These are phyloP conservation scores for Stenchaetothrips biformis DNA, from an alignment of 2,888 invertebrate species.

Conservation along the genomic window DNA sequence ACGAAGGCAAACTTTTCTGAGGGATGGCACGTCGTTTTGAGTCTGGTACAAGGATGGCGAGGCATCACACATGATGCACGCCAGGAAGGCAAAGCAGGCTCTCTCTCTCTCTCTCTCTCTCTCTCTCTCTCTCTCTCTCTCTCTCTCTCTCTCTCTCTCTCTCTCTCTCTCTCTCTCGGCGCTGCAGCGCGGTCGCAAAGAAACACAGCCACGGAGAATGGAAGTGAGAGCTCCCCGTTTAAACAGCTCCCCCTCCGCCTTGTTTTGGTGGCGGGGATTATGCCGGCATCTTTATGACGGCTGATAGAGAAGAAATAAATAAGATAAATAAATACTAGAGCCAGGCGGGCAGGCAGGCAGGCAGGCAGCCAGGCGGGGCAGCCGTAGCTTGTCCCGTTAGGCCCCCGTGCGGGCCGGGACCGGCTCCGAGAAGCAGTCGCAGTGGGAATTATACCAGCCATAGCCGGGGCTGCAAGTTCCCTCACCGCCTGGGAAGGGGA, in stretches of 20 bases:
- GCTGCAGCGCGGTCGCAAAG: background rate
- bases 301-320: conserved; percentile 25
- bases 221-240: conserved; percentile 9
- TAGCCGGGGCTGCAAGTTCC: background rate
- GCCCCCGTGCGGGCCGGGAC: background rate
- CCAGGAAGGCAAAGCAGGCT: background rate
- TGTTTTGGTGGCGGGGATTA: background rate
- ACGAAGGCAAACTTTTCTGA: no score
- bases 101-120: no score
- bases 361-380: background rate
- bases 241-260: background rate
- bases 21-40: no score
- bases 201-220: background rate
- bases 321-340: conserved; percentile 18
- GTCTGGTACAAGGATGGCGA: background rate
- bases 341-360: background rate
- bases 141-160: no score
- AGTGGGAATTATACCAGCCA: conserved; percentile 10
- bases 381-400: background rate
- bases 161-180: background rate
- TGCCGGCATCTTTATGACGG: conserved; percentile 24
- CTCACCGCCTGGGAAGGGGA: background rate
- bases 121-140: no score
- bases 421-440: no score
- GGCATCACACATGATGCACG: background rate